Percentiles rank a stretch among this genome's conserved stretches.
Evolutionary conservation across 2,113 vertebrate species (phyloP).

Genomic region (Paralichthys olivaceus): DNA sequence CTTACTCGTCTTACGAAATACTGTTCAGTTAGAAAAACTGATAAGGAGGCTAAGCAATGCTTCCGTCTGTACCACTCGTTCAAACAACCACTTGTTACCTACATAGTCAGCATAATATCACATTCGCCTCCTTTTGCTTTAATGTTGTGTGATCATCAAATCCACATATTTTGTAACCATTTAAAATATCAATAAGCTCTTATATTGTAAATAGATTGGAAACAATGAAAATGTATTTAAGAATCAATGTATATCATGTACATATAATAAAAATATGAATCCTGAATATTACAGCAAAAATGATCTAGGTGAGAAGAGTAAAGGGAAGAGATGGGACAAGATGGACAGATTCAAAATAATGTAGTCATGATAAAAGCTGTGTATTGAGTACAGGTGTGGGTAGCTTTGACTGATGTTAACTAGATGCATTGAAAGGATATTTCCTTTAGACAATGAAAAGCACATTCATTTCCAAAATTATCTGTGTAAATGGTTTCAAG

Average conservation of each 20-base stretch:
- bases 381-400: constrained; percentile 20
- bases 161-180: constrained; percentile 69
- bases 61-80: constrained; percentile 8
- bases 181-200: constrained; percentile 79
- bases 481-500: constrained; percentile 72
- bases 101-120: constrained; percentile 39
- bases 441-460: constrained; percentile 25
- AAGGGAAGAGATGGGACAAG: constrained; percentile 42
- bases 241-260: constrained; percentile 85
- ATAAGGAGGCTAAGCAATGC: constrained; percentile 12
- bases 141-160: constrained; percentile 50
- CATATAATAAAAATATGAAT: constrained; percentile 77
- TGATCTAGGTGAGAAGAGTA: constrained; percentile 58
- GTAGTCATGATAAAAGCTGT: constrained; percentile 28
- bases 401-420: constrained; percentile 41
- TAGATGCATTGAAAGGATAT: constrained; percentile 18
- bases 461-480: constrained; percentile 40
- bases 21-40: constrained; percentile 1
- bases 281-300: constrained; percentile 55
- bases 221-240: constrained; percentile 82
- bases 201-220: constrained; percentile 84
- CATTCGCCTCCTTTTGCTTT: constrained; percentile 42
- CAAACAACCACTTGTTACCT: constrained; percentile 37
- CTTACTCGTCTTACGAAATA: constrained; percentile 32
- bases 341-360: constrained; percentile 19